A percentile compares a stretch with the other conserved stretches of the same genome.
phyloP scores from a whole-genome alignment of 2,888 invertebrate species.

The Amblyteles armatorius region DNA sequence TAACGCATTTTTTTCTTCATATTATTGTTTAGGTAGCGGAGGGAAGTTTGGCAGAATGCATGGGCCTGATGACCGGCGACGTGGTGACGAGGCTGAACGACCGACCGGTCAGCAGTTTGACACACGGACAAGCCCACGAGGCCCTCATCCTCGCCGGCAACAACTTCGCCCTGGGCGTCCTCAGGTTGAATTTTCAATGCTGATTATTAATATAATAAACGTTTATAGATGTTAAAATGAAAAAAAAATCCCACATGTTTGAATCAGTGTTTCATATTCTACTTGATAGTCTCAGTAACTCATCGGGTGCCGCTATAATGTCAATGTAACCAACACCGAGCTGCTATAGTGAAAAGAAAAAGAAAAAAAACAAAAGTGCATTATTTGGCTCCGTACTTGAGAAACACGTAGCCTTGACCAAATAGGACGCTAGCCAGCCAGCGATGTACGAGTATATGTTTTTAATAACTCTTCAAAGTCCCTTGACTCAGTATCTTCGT shows the following conservation, averaged over 20 bases:
- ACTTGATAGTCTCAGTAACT: constrained; percentile 5
- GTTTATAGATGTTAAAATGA: constrained; percentile 32
- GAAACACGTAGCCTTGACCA: constrained; percentile 64
- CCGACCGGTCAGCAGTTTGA: constrained; percentile 88
- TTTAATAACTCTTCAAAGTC: constrained; percentile 52
- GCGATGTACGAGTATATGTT: constrained; percentile 33
- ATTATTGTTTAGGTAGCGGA: constrained; percentile 89
- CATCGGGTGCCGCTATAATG: constrained; percentile 2
- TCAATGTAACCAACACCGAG: constrained; percentile 26
- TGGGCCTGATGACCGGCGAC: constrained; percentile 94
- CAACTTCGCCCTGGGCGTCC: constrained; percentile 89
- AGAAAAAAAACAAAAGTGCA: constrained; percentile 31
- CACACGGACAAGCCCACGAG: constrained; percentile 92
- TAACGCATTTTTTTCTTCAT: background rate
- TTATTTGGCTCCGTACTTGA: constrained; percentile 63
- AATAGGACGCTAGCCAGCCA: constrained; percentile 47
- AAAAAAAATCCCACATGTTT: background rate
- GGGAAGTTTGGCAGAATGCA: constrained; percentile 92
- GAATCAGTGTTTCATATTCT: background rate
- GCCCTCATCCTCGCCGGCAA: constrained; percentile 90
- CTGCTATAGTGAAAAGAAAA: constrained; percentile 56
- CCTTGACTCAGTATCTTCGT: constrained; percentile 55
- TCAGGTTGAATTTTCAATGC: constrained; percentile 86
- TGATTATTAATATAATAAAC: constrained; percentile 40
- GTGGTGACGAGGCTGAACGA: constrained; percentile 92